A percentile compares a stretch with the other conserved stretches of the same genome.
Conservation (phyloP, 2,888 invertebrate genomes). For the Drosophila gaucha region DNA sequence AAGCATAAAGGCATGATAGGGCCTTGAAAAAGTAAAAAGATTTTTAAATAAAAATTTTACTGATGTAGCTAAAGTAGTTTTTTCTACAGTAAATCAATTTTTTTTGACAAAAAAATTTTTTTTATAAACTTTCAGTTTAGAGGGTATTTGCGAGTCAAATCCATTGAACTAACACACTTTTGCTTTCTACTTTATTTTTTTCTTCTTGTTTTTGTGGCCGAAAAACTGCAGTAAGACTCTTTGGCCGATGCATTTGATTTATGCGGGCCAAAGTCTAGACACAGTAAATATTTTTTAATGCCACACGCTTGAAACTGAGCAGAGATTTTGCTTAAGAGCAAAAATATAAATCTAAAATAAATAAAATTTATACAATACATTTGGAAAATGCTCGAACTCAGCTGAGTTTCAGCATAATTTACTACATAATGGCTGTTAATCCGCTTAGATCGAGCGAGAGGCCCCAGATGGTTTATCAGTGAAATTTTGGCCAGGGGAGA, state of each 20-base stretch:
- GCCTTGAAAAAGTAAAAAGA: no score
- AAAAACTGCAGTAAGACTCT: conserved; percentile 56
- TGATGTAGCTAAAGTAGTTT: no score
- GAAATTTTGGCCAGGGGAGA: not conserved
- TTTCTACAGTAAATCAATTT: no score
- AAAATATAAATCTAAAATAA: conserved; percentile 71
- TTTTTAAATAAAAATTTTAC: no score
- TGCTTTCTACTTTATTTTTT: conserved; percentile 7
- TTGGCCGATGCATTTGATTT: conserved; percentile 72
- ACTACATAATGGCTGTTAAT: conserved; percentile 63
- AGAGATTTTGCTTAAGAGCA: conserved; percentile 58
- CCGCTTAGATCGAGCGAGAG: conserved; percentile 23
- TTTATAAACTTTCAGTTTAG: not conserved
- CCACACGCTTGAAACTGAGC: conserved; percentile 49
- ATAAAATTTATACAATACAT: conserved; percentile 66
- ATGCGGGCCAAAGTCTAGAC: conserved; percentile 71
- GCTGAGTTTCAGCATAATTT: conserved; percentile 56
- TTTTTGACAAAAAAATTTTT: no score
- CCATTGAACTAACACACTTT: not conserved
- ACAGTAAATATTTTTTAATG: conserved; percentile 81
- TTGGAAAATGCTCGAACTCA: conserved; percentile 34
- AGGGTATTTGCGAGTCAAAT: conserved; percentile 15
- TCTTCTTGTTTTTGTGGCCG: conserved; percentile 30
- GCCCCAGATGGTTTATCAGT: conserved; percentile 51
- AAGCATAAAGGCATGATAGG: not conserved